A percentile compares a stretch with the other conserved stretches of the same genome.
phyloP scores from a whole-genome alignment of 92 coral and sea anemone genomes.

The Zoanthus gigantus region DNA sequence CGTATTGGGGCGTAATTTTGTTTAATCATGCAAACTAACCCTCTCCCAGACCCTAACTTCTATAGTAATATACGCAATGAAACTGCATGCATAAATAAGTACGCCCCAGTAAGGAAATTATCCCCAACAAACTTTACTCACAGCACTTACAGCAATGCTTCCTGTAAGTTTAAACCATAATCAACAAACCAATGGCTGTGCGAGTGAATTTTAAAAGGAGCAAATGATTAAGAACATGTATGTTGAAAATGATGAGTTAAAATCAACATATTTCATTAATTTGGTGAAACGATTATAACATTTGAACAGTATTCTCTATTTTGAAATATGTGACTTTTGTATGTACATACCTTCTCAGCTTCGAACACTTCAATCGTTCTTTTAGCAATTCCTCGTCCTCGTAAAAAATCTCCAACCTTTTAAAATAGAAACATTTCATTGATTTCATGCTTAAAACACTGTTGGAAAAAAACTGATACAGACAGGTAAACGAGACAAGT shows the following conservation, averaged over 20 bases:
- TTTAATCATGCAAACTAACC: no score
- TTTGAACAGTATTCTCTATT: not conserved
- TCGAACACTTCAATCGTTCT: constrained; percentile 31
- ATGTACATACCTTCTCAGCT: constrained; percentile 21
- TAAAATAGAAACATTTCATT: constrained; percentile 1
- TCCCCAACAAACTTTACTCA: no score
- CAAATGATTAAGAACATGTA: not conserved
- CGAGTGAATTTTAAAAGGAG: not conserved
- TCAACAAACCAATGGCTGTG: not conserved
- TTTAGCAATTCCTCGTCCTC: constrained; percentile 1
- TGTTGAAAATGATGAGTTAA: not conserved
- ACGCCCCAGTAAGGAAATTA: no score
- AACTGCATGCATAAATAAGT: no score
- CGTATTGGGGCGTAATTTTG: no score
- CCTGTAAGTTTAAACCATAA: no score
- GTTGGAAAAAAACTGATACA: not conserved
- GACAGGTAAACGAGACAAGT: constrained; percentile 16
- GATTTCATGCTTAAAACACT: not conserved
- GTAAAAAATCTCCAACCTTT: constrained; percentile 21
- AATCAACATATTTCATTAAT: no score
- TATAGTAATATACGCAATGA: no score
- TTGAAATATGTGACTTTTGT: not conserved
- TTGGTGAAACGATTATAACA: not conserved
- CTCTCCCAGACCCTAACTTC: no score
- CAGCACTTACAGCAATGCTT: no score